A percentile compares a stretch with the other conserved stretches of the same genome.
Evolutionary conservation across 2,113 vertebrate species (phyloP).

Genomic region (Eurystomus gularis): DNA sequence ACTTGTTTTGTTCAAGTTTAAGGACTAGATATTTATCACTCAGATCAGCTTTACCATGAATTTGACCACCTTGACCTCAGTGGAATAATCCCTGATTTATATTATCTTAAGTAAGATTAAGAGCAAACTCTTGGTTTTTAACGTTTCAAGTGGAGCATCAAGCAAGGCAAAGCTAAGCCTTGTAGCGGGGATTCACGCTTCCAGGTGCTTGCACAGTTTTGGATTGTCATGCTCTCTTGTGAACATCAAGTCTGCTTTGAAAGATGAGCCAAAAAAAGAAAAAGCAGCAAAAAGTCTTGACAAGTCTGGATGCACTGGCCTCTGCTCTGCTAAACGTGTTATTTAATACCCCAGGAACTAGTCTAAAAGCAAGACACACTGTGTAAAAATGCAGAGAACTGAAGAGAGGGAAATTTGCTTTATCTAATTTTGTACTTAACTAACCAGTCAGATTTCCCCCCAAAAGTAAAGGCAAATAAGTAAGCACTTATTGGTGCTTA

Average conservation of each 20-base stretch:
- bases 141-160: not conserved
- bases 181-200: not conserved
- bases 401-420: not conserved
- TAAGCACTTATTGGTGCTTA: too few relatives aligned
- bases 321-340: not conserved
- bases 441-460: not conserved
- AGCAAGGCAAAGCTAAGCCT: not conserved
- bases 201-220: rapidly evolving
- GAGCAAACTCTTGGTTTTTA: not conserved
- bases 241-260: not conserved
- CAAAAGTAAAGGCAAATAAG: too few relatives aligned
- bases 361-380: not conserved
- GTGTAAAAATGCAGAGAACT: not conserved
- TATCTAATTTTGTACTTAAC: not conserved
- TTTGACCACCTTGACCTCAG: not conserved
- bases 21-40: not conserved
- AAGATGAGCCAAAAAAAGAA: not conserved
- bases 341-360: not conserved
- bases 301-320: not conserved
- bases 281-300: not conserved
- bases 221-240: not conserved
- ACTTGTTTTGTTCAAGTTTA: not conserved
- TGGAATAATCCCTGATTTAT: not conserved
- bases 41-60: not conserved
- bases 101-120: not conserved